A percentile compares a stretch with the other conserved stretches of the same genome.
Conservation (phyloP, 1,140 invertebrate species). For the Drosophila prosaltans region DNA sequence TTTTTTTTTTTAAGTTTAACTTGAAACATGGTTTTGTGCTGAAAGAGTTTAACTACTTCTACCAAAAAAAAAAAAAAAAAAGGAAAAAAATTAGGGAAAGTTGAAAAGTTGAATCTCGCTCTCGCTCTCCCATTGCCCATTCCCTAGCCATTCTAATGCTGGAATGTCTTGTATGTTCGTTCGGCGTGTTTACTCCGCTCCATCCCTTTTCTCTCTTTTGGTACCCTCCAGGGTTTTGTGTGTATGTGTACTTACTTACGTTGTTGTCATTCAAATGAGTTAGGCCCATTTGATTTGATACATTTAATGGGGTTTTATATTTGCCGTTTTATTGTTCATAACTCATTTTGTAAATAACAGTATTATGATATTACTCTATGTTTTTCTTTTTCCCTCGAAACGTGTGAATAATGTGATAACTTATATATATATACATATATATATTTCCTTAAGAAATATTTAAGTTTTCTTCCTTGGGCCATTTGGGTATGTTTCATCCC, state of each 20-base stretch:
- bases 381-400: no score
- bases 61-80: slow-evolving; percentile 3
- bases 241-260: background rate
- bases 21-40: slow-evolving; percentile 5
- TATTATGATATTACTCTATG: no score
- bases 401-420: no score
- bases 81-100: background rate
- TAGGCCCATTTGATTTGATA: slow-evolving; percentile 5
- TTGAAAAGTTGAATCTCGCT: background rate
- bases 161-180: background rate
- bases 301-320: background rate
- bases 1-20: slow-evolving; percentile 2
- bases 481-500: no score
- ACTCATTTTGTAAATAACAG: background rate
- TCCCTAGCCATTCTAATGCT: background rate
- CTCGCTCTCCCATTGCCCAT: background rate
- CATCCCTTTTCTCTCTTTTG: background rate
- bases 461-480: no score
- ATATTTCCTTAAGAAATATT: no score
- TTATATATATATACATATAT: no score
- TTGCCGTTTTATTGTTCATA: slow-evolving; percentile 4
- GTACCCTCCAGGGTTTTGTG: background rate
- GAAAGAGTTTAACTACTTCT: slow-evolving; percentile 9
- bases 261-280: background rate
- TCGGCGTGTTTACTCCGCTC: background rate